Conservation (phyloP, 2,113 vertebrate genomes). For the Cavia porcellus region DNA sequence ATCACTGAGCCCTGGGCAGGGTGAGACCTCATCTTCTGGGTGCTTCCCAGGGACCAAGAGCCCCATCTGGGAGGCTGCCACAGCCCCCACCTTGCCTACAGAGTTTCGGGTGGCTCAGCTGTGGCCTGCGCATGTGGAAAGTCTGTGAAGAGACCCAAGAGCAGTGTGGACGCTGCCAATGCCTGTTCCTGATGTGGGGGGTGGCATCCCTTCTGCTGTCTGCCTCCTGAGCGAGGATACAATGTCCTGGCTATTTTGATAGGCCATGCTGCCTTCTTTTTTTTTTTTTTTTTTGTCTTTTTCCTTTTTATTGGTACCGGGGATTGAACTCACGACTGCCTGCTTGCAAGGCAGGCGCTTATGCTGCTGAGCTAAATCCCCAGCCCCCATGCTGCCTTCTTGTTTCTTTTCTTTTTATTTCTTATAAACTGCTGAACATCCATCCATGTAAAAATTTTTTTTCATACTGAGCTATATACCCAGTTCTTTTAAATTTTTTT, state of each 20-base stretch:
- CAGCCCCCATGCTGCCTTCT: not conserved
- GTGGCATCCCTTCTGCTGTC: too few relatives aligned
- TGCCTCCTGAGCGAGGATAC: not conserved
- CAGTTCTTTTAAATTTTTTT: not conserved
- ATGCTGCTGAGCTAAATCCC: too few relatives aligned
- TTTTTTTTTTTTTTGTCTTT: not conserved
- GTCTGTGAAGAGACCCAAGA: not conserved
- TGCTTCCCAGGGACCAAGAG: not conserved
- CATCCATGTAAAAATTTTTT: accelerated
- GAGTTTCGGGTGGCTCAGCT: not conserved
- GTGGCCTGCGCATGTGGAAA: not conserved
- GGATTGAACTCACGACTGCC: too few relatives aligned
- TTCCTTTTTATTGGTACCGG: too few relatives aligned
- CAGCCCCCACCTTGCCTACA: not conserved
- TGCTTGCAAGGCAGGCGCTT: too few relatives aligned
- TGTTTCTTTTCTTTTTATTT: not conserved
- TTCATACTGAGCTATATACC: not conserved
- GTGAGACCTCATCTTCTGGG: not conserved
- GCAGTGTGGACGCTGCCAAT: not conserved
- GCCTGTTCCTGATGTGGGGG: not conserved
- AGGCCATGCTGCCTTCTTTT: not conserved
- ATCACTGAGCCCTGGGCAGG: not conserved
- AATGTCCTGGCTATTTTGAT: not conserved
- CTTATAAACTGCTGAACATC: not conserved
- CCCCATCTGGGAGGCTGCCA: not conserved